These are phyloP conservation scores for Scaptomyza graminum DNA, from an alignment of 1,140 invertebrate species.

Conservation along the genomic window DNA sequence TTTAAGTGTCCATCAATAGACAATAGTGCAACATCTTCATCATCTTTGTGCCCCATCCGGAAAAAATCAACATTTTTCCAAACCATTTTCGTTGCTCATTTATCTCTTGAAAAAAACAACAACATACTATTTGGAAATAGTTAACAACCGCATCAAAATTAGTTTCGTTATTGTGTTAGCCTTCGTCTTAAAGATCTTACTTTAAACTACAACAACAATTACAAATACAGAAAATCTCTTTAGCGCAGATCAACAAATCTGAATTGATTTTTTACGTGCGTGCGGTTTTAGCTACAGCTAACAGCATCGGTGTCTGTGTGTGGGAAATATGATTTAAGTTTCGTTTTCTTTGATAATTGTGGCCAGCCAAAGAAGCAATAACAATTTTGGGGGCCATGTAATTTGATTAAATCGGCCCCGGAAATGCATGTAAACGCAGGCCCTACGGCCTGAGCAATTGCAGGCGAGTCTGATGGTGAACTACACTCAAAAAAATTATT, in stretches of 20 bases:
- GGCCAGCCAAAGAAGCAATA: constrained; percentile 30
- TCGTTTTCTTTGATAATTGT: not conserved
- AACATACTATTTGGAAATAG: constrained; percentile 69
- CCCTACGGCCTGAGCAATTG: constrained; percentile 42
- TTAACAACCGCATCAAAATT: constrained; percentile 82
- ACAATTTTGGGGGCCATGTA: constrained; percentile 14
- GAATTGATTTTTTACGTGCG: constrained; percentile 80
- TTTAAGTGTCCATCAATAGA: constrained; percentile 44
- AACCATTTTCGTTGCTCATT: constrained; percentile 37
- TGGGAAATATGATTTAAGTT: constrained; percentile 58
- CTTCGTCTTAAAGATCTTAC: constrained; percentile 48
- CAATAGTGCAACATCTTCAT: constrained; percentile 72
- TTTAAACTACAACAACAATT: constrained; percentile 20
- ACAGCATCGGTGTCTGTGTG: constrained; percentile 49
- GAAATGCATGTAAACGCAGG: constrained; percentile 71
- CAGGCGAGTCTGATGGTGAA: constrained; percentile 34
- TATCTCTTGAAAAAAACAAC: constrained; percentile 36
- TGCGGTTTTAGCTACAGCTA: constrained; percentile 62
- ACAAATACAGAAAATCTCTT: not conserved
- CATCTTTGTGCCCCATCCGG: constrained; percentile 4
- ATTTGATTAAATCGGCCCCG: constrained; percentile 50
- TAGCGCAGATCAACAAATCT: constrained; percentile 30
- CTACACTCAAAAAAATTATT: not conserved
- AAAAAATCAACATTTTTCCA: constrained; percentile 39
- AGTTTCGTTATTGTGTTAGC: constrained; percentile 80